A percentile compares a stretch with the other conserved stretches of the same genome.
phyloP scores from a whole-genome alignment of 2,797 vertebrate genomes.

The Tangara arthus region DNA sequence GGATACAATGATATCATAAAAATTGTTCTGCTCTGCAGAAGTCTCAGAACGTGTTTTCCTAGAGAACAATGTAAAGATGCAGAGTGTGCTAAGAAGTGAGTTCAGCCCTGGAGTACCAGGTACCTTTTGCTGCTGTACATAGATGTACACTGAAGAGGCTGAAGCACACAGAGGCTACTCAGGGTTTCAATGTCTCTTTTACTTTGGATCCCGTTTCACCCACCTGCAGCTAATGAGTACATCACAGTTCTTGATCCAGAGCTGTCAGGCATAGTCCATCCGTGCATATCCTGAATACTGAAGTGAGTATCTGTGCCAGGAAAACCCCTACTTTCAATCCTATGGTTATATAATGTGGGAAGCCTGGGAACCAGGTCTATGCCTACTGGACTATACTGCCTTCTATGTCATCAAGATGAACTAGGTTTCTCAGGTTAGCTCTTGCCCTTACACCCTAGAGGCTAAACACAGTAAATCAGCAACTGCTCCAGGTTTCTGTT shows the following conservation, averaged over 20 bases:
- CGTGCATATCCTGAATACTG: not conserved
- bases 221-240: not conserved
- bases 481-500: not conserved
- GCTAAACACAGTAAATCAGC: not conserved
- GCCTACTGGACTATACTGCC: not conserved
- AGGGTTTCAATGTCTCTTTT: not conserved
- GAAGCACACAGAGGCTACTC: not conserved
- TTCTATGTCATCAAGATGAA: not conserved
- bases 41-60: not conserved
- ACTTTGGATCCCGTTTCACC: not conserved
- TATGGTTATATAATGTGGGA: not conserved
- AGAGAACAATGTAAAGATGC: not conserved
- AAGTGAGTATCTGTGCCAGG: not conserved
- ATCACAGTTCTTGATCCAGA: too few species aligned
- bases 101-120: not conserved
- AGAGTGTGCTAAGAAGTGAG: not conserved
- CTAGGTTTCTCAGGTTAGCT: not conserved
- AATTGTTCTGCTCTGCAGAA: not conserved
- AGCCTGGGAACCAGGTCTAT: not conserved
- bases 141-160: not conserved
- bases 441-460: not conserved
- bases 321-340: not conserved
- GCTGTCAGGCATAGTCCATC: too few species aligned
- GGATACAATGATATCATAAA: not conserved
- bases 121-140: not conserved